Evolutionary conservation across 1,140 invertebrate genomes (phyloP), one percentile per base, ranked within the genome.

Genomic region (Drosophila jambulina): DNA sequence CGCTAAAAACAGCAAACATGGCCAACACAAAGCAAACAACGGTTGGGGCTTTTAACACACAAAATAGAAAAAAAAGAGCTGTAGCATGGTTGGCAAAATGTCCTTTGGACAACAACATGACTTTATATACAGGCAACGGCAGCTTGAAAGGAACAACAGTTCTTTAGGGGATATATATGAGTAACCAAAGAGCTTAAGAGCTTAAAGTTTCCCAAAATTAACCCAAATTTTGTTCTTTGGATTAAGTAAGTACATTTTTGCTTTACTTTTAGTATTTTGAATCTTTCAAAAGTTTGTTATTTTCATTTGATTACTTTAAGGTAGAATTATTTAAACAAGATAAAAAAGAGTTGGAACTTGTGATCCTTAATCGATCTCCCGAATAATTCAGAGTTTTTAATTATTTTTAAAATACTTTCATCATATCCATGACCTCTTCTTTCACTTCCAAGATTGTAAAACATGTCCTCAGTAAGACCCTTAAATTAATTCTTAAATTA

Each of bases 1-100:
- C 82, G 63, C 64, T 68, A 60, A 68, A 68, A 78, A 86, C 61
- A 68, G 64, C 80, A 84, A 78, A 80, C 76, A 78, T 78, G 60
- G 75, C 75, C 76, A 80, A 76, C 79, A 67, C 61, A 57, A 64
- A 58, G 63, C 69, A 82, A 63, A 87, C 70, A 85, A 70, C 62
- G 61, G 13, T 36, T 23, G 38, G 46, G 46, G 29, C 63, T 67
- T 43, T 42, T 53, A 64, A 68, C 34, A 38, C 53, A 56, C 53
- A 27, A 32, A 13, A 15, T 4, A 19, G 3, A 46, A 45, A 43
- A 72, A 80, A 57, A 62, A 48, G 62, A 75, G 74, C 70, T 69
- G 53, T 53, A 45, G 43, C 65, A 23, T 64, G 58, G 46, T 36
- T 56, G 34, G 64, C 25, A 75, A 64, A 70, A 59, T 63, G 75